phyloP scores from a whole-genome alignment of 2,888 invertebrate species.

The Drosophila melanosoma region DNA sequence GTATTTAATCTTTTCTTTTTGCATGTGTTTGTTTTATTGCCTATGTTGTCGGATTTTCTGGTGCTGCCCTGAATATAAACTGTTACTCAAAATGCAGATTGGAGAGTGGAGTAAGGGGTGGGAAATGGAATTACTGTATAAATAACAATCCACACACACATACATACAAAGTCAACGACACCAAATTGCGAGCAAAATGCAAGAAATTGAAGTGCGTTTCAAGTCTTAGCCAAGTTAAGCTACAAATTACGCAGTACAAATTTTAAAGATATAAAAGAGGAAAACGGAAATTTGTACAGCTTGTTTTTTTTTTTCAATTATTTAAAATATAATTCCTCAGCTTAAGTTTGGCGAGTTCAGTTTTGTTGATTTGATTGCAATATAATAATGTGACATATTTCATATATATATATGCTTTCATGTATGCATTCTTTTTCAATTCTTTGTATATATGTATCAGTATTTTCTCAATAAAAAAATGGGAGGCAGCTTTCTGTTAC shows the following conservation, averaged over 20 bases:
- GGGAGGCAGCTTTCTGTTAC: conserved; percentile 48
- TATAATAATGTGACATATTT: conserved; percentile 29
- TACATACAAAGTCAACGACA: conserved; percentile 6
- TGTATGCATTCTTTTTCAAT: conserved; percentile 11
- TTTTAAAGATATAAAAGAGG: conserved; percentile 7
- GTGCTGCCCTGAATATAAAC: conserved; percentile 9
- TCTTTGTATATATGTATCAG: conserved; percentile 21
- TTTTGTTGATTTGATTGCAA: conserved; percentile 36
- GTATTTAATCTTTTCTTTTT: conserved; percentile 11
- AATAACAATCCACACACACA: conserved; percentile 19
- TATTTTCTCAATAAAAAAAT: conserved; percentile 5
- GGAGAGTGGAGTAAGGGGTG: background rate
- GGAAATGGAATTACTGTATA: conserved; percentile 5
- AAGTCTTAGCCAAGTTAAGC: conserved; percentile 23
- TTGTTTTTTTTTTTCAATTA: conserved; percentile 10
- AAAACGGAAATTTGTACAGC: conserved; percentile 23
- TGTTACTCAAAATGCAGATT: background rate
- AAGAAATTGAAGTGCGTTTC: conserved; percentile 3
- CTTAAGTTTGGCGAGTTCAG: conserved; percentile 11
- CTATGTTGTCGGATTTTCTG: conserved; percentile 19
- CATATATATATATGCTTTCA: conserved; percentile 13
- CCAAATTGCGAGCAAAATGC: conserved; percentile 1
- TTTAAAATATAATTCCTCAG: conserved; percentile 12
- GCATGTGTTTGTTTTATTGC: conserved; percentile 23
- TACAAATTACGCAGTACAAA: conserved; percentile 3